Evolutionary conservation across 2,113 vertebrate species (phyloP).

Genomic region (Platycercus adscitus): DNA sequence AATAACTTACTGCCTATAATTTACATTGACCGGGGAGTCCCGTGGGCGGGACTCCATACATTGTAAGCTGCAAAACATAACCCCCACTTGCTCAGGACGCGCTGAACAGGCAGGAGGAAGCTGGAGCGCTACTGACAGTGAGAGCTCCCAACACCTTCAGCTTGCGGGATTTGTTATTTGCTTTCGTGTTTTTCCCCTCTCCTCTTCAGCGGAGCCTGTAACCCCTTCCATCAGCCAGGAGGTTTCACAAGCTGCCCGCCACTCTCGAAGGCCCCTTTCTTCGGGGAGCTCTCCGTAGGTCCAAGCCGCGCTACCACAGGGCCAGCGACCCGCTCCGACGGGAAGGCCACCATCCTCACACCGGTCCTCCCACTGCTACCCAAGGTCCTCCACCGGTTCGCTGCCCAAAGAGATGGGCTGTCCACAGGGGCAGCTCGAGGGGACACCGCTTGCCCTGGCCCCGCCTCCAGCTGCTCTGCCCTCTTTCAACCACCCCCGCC

Average conservation of each 20-base stretch:
- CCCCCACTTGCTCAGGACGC: accelerated
- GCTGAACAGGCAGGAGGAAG: accelerated
- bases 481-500: background rate
- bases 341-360: accelerated
- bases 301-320: too few species aligned
- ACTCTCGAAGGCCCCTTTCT: too few species aligned
- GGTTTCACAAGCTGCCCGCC: background rate
- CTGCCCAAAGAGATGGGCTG: accelerated
- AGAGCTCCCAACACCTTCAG: background rate
- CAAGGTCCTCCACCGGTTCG: too few species aligned
- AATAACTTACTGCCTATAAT: background rate
- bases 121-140: too few species aligned
- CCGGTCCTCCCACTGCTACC: too few species aligned
- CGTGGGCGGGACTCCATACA: background rate
- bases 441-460: background rate
- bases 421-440: accelerated
- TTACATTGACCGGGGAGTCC: too few species aligned
- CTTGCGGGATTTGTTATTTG: too few species aligned
- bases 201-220: accelerated
- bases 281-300: too few species aligned
- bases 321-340: accelerated
- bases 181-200: accelerated
- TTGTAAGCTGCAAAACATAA: accelerated
- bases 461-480: background rate
- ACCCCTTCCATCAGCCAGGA: accelerated